A percentile compares a stretch with the other conserved stretches of the same genome.
These are phyloP conservation scores for Sebastes wilsoni DNA, from an alignment of 2,797 vertebrate genomes.

Conservation along the genomic window DNA sequence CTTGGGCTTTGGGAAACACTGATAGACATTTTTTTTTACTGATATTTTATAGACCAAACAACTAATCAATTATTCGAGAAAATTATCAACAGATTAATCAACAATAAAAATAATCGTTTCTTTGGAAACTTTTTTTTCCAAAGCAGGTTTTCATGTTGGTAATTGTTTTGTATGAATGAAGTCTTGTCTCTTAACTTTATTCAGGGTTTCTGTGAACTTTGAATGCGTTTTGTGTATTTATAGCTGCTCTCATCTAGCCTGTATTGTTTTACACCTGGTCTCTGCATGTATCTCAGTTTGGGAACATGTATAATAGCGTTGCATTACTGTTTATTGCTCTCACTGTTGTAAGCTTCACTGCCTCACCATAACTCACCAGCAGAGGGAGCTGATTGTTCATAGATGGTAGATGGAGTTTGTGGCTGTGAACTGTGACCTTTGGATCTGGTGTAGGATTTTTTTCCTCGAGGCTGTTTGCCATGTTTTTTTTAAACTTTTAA, in stretches of 20 bases:
- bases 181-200: neutral
- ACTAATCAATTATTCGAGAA: no score
- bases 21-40: no score
- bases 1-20: no score
- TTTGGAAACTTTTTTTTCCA: neutral
- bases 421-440: conserved; percentile 11
- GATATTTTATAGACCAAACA: no score
- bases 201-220: neutral
- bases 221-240: neutral
- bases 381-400: conserved; percentile 53
- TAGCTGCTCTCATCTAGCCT: neutral
- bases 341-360: neutral
- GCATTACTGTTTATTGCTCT: neutral
- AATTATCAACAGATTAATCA: no score
- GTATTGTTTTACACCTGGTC: neutral
- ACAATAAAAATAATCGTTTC: no score
- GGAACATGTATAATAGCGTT: neutral
- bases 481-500: neutral
- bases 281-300: neutral
- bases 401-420: neutral
- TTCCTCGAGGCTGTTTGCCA: neutral
- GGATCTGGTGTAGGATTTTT: neutral
- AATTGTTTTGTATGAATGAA: neutral
- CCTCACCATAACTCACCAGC: conserved; percentile 24
- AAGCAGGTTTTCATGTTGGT: neutral